A percentile compares a stretch with the other conserved stretches of the same genome.
phyloP scores from a whole-genome alignment of 2,113 vertebrate genomes.

The Pycnonotus jocosus region DNA sequence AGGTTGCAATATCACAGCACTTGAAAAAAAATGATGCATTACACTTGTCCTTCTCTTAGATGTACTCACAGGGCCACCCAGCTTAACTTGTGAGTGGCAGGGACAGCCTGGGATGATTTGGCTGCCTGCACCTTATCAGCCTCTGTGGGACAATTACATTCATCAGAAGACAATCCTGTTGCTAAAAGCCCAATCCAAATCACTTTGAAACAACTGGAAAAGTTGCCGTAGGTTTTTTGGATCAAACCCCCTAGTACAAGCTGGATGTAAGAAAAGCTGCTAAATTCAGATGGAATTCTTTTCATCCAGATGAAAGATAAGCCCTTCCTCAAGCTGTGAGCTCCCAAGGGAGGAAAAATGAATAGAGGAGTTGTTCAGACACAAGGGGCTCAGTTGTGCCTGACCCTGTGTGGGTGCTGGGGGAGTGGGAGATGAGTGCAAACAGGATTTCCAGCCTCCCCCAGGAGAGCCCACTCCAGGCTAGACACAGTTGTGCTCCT shows the following conservation, averaged over 20 bases:
- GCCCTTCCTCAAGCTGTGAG: not conserved
- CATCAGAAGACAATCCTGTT: not conserved
- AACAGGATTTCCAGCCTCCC: not conserved
- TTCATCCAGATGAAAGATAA: slow-evolving; percentile 30
- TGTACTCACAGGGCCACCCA: not conserved
- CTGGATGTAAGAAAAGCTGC: slow-evolving; percentile 17
- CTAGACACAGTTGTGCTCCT: not conserved
- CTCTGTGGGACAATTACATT: not conserved
- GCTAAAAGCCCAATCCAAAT: not conserved
- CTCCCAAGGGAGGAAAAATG: not conserved
- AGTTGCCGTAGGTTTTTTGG: not conserved
- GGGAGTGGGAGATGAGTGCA: not conserved
- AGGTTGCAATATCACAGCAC: not conserved
- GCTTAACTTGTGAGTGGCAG: not conserved
- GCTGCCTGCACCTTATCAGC: not conserved
- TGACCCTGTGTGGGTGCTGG: not conserved
- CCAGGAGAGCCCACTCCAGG: not conserved
- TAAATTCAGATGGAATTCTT: slow-evolving; percentile 6
- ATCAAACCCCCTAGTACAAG: not conserved
- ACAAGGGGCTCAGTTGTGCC: not conserved
- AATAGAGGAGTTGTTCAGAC: not conserved
- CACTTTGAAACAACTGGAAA: not conserved
- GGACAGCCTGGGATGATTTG: not conserved
- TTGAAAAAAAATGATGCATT: not conserved
- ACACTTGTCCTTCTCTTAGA: not conserved